Conservation (phyloP, 2,113 vertebrate genomes). For the Pterocles gutturalis region DNA sequence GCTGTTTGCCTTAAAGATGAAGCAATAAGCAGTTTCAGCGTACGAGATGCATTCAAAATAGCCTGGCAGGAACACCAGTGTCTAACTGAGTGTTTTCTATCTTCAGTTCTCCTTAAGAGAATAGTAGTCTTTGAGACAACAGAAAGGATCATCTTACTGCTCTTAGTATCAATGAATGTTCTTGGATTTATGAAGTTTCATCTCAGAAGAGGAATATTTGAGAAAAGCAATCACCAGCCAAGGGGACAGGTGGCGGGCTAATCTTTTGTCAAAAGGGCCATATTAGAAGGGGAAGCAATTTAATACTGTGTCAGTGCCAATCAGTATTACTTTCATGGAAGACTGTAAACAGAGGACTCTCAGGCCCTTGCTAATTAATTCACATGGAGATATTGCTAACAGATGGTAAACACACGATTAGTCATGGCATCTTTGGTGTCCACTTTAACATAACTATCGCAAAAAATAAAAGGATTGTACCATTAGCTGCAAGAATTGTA, state of each 20-base stretch:
- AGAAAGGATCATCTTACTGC: not conserved
- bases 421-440: slow-evolving; percentile 25
- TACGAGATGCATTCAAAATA: not conserved
- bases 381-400: slow-evolving; percentile 51
- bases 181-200: not conserved
- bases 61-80: not conserved
- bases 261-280: slow-evolving; percentile 12
- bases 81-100: not conserved
- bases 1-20: not conserved
- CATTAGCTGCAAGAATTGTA: not conserved
- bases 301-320: slow-evolving; percentile 19
- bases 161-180: not conserved
- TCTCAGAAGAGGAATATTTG: not conserved
- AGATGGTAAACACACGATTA: slow-evolving; percentile 42
- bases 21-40: not conserved
- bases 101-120: not conserved
- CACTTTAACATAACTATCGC: not conserved
- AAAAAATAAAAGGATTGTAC: not conserved
- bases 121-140: not conserved
- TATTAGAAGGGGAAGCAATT: slow-evolving; percentile 33
- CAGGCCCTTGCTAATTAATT: slow-evolving; percentile 44
- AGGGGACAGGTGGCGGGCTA: slow-evolving; percentile 46
- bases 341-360: slow-evolving; percentile 28
- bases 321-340: slow-evolving; percentile 54
- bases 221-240: not conserved